phyloP scores from a whole-genome alignment of 37 sponge, comb jelly and placozoan genomes.

The Ianthella basta region DNA sequence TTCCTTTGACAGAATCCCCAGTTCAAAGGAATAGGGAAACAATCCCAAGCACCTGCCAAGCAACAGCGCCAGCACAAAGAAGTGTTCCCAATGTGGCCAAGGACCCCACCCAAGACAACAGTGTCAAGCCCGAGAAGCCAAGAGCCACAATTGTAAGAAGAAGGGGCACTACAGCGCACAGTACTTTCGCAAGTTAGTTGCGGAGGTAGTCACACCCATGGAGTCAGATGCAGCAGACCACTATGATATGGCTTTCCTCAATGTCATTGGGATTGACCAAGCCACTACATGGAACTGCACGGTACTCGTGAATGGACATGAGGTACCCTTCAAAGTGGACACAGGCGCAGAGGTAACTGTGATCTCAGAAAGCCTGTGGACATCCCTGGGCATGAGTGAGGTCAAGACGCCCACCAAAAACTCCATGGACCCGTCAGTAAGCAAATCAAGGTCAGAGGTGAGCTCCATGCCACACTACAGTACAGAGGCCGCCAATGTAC shows the following conservation, averaged over 20 bases:
- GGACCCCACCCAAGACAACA: too few species aligned
- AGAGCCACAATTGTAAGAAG: too few species aligned
- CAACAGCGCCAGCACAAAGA: too few species aligned
- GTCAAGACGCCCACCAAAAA: not conserved
- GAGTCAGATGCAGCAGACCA: too few species aligned
- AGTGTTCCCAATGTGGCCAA: too few species aligned
- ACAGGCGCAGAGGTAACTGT: constrained; percentile 22
- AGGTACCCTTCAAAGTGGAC: constrained; percentile 27
- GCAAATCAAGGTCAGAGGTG: constrained; percentile 19
- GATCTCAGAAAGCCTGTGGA: constrained; percentile 22
- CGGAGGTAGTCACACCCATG: too few species aligned
- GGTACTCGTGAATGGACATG: not conserved
- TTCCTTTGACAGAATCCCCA: too few species aligned
- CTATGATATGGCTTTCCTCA: not conserved
- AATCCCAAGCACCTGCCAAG: too few species aligned
- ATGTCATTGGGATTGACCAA: not conserved
- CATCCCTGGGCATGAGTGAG: not conserved
- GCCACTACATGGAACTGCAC: constrained; percentile 1
- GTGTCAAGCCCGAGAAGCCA: too few species aligned
- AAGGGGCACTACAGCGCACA: too few species aligned
- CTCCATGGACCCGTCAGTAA: constrained; percentile 10
- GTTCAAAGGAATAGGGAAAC: too few species aligned
- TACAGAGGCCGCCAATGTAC: constrained; percentile 1
- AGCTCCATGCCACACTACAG: constrained; percentile 13
- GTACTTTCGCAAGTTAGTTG: too few species aligned